Evolutionary conservation across 2,888 invertebrate genomes (phyloP), one percentile per base, ranked within the genome.

Genomic region (Acronicta alni): DNA sequence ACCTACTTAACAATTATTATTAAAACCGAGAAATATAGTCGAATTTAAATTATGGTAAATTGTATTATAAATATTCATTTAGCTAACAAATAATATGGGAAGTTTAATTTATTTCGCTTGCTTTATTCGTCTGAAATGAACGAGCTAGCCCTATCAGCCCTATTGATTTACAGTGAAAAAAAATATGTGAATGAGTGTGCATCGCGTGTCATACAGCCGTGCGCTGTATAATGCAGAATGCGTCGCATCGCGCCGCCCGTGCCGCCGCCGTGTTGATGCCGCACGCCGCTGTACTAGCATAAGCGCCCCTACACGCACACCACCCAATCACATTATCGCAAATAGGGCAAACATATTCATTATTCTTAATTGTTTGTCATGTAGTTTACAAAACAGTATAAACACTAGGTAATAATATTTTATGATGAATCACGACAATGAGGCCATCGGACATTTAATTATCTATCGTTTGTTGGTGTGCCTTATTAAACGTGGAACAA

Each of bases 291-390:
- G 35, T 17, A 6, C 12, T 51, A 26, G 48, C 58, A 57, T 49
- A 30, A 38, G 46, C 52, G 55, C 44, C 38, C 57, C 38, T 57
- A 32, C 61, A 53, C 51, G 46, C 63, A 45, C 47, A n/a, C 69
- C 58, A 73, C 65, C 78, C 84, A 83, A 87, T 86, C 79, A 71
- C 79, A 85, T 83, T 83, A 84, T 71, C 73, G 57, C 74, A 74
- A 81, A 82, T 74, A 80, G 66, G 67, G 73, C 72, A 83, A 84
- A 83, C 82, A 82, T 80, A 85, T 83, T 84, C 83, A 87, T 88
- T 85, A 86, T 80, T 77, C 79, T 81, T 86, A 84, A 86, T 87
- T 86, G 83, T 84, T 81, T 83, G 80, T 77, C 77, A 77, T 82
- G 74, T 79, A 80, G 78, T 83, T 80, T 77, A 72, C 82, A 79